These are phyloP conservation scores for Psammodynastes pulverulentus DNA, from an alignment of 2,113 vertebrate genomes.

Conservation along the genomic window DNA sequence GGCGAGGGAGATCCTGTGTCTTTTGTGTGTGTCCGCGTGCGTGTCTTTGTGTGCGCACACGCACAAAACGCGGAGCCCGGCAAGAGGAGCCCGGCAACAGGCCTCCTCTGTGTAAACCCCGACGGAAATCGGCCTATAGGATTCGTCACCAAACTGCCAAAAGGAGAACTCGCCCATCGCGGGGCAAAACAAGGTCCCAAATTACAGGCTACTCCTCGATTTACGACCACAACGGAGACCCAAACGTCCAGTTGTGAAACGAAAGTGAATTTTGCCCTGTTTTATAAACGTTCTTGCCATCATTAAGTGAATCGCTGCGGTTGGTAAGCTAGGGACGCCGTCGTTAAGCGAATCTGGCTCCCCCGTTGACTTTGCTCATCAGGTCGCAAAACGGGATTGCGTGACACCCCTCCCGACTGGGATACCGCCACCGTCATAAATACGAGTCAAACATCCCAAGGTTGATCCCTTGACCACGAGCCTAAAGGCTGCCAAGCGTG, in stretches of 20 bases:
- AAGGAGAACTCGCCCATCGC: not conserved
- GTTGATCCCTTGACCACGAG: too few species aligned
- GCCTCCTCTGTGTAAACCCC: too few species aligned
- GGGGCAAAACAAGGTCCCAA: not conserved
- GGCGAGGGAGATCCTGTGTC: not conserved
- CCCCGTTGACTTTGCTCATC: too few species aligned
- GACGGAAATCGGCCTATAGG: not conserved
- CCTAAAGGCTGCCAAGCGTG: too few species aligned
- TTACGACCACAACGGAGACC: not conserved
- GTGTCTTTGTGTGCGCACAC: not conserved
- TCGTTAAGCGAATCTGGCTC: fast-evolving
- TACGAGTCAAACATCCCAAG: too few species aligned
- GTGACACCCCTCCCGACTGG: too few species aligned
- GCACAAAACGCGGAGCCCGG: not conserved
- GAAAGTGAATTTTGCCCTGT: not conserved
- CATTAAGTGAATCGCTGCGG: not conserved
- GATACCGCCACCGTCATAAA: too few species aligned
- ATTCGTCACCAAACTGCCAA: not conserved
- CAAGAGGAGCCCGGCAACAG: not conserved
- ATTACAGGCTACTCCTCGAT: not conserved
- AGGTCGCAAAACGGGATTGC: too few species aligned
- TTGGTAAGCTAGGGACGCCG: too few species aligned
- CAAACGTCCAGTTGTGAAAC: not conserved
- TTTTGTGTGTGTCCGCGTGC: not conserved
- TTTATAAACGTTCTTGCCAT: too few species aligned